Percentiles rank a stretch among this genome's conserved stretches.
phyloP scores from a whole-genome alignment of 2,888 invertebrate species.

The Stomorhina lunata region DNA sequence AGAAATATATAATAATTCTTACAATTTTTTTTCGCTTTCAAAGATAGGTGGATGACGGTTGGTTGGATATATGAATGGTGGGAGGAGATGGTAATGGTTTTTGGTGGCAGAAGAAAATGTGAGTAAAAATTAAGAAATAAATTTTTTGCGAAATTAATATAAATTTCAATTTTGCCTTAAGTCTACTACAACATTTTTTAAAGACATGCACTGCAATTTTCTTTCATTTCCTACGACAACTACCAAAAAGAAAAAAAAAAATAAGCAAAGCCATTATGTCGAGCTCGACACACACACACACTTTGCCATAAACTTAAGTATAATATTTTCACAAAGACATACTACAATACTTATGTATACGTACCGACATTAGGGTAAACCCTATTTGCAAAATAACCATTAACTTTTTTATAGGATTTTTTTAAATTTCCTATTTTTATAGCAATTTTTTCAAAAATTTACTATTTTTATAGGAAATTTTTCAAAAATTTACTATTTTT shows the following conservation, averaged over 20 bases:
- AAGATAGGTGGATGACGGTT: conserved; percentile 3
- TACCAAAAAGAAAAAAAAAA: neutral
- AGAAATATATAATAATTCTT: conserved; percentile 35
- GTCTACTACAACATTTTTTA: conserved; percentile 32
- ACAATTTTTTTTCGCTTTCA: conserved; percentile 9
- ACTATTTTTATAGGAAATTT: too few species aligned
- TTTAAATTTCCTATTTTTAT: too few species aligned
- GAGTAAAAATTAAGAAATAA: neutral
- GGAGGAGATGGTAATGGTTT: neutral
- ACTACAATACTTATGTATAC: neutral
- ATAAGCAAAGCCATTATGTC: neutral
- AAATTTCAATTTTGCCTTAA: conserved; percentile 63
- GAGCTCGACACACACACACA: conserved; percentile 5
- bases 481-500: too few species aligned
- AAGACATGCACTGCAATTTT: conserved; percentile 45
- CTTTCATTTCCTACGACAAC: conserved; percentile 24
- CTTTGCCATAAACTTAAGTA: neutral
- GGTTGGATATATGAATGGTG: neutral
- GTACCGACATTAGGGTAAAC: neutral
- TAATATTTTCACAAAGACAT: neutral
- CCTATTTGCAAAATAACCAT: too few species aligned
- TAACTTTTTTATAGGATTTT: too few species aligned
- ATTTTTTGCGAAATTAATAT: conserved; percentile 47
- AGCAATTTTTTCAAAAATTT: too few species aligned
- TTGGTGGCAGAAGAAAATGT: neutral